phyloP scores from a whole-genome alignment of 2,113 vertebrate genomes.

The Phocoena phocoena region DNA sequence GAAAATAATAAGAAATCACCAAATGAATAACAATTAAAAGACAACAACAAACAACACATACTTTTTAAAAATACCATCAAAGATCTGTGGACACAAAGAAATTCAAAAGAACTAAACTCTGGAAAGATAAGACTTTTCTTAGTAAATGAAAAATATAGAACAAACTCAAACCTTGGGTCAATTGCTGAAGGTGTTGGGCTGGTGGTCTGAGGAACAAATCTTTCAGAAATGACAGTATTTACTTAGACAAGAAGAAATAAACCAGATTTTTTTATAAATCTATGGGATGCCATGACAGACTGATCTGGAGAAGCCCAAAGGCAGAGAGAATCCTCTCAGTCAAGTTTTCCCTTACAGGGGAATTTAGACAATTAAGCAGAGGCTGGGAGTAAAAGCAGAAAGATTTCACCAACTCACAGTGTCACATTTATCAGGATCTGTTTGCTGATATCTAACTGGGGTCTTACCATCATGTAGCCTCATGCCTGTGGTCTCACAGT shows the following conservation, averaged over 20 bases:
- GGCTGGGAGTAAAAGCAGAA: neutral
- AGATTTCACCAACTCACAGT: neutral
- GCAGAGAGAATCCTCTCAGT: neutral
- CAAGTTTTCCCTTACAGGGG: neutral
- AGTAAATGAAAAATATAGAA: neutral
- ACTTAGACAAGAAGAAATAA: neutral
- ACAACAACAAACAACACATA: neutral
- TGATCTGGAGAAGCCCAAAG: neutral
- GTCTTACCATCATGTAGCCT: neutral
- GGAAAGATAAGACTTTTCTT: neutral
- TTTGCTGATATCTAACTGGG: neutral
- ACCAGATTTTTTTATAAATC: neutral
- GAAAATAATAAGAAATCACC: neutral
- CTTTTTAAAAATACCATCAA: neutral
- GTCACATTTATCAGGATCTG: neutral
- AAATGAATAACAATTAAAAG: neutral
- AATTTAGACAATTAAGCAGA: neutral
- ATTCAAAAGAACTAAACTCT: neutral
- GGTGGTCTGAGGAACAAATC: neutral
- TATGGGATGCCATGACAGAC: neutral
- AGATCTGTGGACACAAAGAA: neutral
- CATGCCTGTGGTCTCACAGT: neutral
- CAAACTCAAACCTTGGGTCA: neutral
- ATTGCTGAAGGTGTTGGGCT: neutral
- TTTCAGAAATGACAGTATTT: neutral